Evolutionary conservation across 2,113 vertebrate species (phyloP).

Genomic region (Lathamus discolor): DNA sequence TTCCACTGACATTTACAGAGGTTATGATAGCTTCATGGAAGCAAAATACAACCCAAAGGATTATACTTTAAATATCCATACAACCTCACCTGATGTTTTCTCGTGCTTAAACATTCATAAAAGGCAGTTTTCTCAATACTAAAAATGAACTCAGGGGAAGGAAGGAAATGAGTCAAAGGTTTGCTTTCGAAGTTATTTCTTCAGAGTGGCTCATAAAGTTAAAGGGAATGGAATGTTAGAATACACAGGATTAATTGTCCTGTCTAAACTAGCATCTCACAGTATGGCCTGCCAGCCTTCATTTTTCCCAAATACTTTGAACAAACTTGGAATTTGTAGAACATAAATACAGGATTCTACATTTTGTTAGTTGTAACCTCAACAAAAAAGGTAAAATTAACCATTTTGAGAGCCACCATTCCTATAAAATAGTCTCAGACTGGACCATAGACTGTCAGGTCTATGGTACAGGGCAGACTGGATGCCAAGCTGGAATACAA

Average conservation of each 20-base stretch:
- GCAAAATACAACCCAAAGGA: conserved; percentile 50
- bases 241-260: not conserved
- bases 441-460: not conserved
- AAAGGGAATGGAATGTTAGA: not conserved
- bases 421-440: too few relatives aligned
- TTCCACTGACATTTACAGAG: conserved; percentile 64
- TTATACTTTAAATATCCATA: conserved; percentile 38
- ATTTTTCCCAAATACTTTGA: not conserved
- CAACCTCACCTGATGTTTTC: conserved; percentile 42
- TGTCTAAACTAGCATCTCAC: not conserved
- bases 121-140: conserved; percentile 34
- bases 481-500: not conserved
- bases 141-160: conserved; percentile 50
- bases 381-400: not conserved
- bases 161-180: not conserved
- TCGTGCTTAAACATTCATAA: conserved; percentile 23
- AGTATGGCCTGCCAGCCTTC: not conserved
- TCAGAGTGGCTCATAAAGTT: not conserved
- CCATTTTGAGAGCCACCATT: not conserved
- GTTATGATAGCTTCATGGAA: conserved; percentile 44
- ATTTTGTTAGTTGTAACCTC: not conserved
- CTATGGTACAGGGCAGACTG: not conserved
- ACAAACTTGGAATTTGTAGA: not conserved
- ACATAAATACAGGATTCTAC: not conserved
- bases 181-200: not conserved